Evolutionary conservation across 2,113 vertebrate species (phyloP), one percentile per base, ranked within the genome.

Genomic region (Tupaia tana): DNA sequence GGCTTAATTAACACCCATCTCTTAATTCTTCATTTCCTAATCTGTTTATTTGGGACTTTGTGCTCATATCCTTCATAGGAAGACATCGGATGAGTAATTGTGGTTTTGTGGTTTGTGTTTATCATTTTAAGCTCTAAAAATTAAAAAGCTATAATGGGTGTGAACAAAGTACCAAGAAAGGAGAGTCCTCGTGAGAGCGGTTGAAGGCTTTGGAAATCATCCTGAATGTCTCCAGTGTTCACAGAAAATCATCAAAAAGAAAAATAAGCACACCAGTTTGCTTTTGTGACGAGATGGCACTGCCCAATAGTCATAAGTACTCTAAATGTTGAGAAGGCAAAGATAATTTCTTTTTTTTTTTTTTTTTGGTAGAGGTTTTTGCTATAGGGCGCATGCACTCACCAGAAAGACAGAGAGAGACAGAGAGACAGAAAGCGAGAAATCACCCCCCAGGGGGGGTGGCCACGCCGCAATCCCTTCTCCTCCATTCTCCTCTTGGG

Each of bases 91-190:
- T 81, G 43, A 89, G 43, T 27, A 59, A 19, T 31, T 64, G 14
- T 27, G 74, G 14, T 82, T 82, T 56, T 59, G 27, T 54, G 31
- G 7, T n/a, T 52, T 87, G 3, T 69, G 77, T 87, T 78, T 83
- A 29, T 87, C n/a, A 73, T 67, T 86, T 73, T 83, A 83, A 94
- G n/a, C 67, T 69, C 61, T 84, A 19, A 66, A 27, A 64, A 75
- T 59, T 64, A 56, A 75, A 81, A 89, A 73, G 64, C 25, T 75
- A 24, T 88, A 61, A 64, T 43, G 43, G n/a, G 66, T 85, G 56
- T 71, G 80, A 82, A 64, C 34, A 24, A 89, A 89, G 31, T 70
- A 14, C 56, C 56, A 61, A 79, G 56, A 81, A 19, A 69, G 77
- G 54, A 59, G 10, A 34, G 56, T 87, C 27, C 59, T 25, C 66